These are phyloP conservation scores for Corynorhinus townsendii DNA, from an alignment of 2,113 vertebrate genomes.

Conservation along the genomic window DNA sequence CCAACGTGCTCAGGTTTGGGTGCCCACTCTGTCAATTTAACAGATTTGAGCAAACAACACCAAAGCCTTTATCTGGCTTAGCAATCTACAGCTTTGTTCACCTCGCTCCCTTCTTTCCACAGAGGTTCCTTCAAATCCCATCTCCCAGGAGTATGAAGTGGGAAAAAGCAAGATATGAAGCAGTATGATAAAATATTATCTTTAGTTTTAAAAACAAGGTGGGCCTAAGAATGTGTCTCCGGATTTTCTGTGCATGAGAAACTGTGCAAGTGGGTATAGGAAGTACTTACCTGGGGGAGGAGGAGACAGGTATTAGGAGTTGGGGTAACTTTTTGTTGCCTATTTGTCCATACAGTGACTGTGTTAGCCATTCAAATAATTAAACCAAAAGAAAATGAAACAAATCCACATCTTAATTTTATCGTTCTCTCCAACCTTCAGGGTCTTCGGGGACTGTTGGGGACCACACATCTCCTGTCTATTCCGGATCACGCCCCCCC, in stretches of 20 bases:
- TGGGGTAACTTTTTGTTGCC: background rate
- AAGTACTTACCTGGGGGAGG: background rate
- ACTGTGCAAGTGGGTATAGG: background rate
- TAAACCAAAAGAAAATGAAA: background rate
- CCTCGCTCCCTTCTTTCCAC: fast-evolving
- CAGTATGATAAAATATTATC: background rate
- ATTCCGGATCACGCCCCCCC: fast-evolving
- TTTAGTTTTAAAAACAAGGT: background rate
- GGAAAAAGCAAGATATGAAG: background rate
- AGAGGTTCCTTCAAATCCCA: background rate
- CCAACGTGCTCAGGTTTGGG: background rate
- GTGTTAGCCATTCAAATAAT: background rate
- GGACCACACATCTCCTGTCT: background rate
- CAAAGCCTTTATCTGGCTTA: background rate
- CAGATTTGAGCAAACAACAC: background rate
- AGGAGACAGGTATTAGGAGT: fast-evolving
- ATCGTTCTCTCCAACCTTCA: background rate
- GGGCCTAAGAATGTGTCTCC: background rate
- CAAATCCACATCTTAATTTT: background rate
- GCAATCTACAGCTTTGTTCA: background rate
- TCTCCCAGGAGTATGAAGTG: background rate
- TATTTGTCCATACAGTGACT: background rate
- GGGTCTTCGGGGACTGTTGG: background rate
- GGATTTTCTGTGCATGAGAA: background rate
- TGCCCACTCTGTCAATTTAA: background rate